Conservation (phyloP, 2,797 vertebrate genomes). For the Miopithecus talapoin region DNA sequence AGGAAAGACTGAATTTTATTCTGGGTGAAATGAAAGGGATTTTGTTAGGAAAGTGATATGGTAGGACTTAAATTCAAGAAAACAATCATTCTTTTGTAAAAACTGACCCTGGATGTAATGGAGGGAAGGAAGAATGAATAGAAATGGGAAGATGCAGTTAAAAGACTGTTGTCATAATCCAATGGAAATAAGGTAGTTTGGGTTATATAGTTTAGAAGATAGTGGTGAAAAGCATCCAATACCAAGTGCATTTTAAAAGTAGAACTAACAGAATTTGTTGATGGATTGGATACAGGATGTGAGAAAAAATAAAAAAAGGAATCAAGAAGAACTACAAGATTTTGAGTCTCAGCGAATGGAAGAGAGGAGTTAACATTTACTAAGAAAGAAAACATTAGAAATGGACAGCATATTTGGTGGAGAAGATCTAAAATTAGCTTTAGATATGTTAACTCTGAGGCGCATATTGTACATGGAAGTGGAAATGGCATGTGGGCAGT, state of each 20-base stretch:
- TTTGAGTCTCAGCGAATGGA: background rate
- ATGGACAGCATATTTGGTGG: background rate
- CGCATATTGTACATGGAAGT: background rate
- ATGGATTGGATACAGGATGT: background rate
- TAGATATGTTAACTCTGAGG: background rate
- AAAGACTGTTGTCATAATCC: background rate
- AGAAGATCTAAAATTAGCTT: conserved; percentile 18
- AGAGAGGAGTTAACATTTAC: background rate
- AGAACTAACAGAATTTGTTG: background rate
- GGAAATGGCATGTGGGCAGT: background rate
- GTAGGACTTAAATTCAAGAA: background rate
- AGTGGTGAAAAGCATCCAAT: background rate
- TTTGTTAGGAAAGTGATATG: background rate
- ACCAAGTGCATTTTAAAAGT: conserved; percentile 1
- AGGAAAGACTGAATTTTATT: background rate
- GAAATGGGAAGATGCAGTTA: background rate
- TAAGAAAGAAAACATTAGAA: background rate
- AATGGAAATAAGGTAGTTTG: background rate
- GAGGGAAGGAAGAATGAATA: background rate
- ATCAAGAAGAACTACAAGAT: background rate
- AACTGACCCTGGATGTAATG: background rate
- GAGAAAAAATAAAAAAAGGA: background rate
- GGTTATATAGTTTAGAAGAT: background rate
- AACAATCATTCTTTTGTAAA: background rate
- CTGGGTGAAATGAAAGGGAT: background rate